Evolutionary conservation across 2,797 vertebrate species (phyloP).

Genomic region (Stomatorhinus walkeri): DNA sequence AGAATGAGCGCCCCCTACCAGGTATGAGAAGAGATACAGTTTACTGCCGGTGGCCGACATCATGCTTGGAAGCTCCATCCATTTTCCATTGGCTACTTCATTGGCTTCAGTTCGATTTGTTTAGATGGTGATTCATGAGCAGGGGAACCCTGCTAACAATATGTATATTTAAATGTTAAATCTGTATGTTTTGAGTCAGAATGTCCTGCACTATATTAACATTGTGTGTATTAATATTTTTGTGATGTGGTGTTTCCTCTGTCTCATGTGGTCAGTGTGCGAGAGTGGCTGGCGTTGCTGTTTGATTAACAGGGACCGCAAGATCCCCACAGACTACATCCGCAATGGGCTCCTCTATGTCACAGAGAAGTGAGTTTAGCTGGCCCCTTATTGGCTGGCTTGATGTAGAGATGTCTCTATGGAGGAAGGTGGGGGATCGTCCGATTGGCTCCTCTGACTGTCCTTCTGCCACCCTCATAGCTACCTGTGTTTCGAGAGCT

Average conservation of each 20-base stretch:
- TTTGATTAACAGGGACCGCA: constrained; percentile 89
- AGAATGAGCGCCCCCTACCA: constrained; percentile 81
- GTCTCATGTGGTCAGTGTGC: constrained; percentile 60
- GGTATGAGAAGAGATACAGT: constrained; percentile 53
- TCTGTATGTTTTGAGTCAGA: background rate
- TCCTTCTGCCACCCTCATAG: constrained; percentile 44
- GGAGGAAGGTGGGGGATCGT: background rate
- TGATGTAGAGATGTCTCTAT: background rate
- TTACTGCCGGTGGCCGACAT: background rate
- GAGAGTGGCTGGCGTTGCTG: constrained; percentile 96
- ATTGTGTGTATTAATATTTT: background rate
- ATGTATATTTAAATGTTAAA: background rate
- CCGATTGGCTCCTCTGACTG: background rate
- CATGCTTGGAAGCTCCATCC: background rate
- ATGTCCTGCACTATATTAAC: background rate
- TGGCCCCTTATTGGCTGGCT: background rate
- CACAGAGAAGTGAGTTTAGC: constrained; percentile 80
- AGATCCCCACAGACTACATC: constrained; percentile 94
- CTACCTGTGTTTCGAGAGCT: constrained; percentile 91
- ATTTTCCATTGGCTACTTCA: background rate
- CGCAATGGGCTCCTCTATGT: constrained; percentile 88
- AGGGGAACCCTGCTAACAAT: background rate
- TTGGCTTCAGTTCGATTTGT: background rate
- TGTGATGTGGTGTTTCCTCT: background rate
- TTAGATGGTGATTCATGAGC: background rate